Evolutionary conservation across 2,113 vertebrate genomes (phyloP).

Genomic region (Thamnophis sirtalis): DNA sequence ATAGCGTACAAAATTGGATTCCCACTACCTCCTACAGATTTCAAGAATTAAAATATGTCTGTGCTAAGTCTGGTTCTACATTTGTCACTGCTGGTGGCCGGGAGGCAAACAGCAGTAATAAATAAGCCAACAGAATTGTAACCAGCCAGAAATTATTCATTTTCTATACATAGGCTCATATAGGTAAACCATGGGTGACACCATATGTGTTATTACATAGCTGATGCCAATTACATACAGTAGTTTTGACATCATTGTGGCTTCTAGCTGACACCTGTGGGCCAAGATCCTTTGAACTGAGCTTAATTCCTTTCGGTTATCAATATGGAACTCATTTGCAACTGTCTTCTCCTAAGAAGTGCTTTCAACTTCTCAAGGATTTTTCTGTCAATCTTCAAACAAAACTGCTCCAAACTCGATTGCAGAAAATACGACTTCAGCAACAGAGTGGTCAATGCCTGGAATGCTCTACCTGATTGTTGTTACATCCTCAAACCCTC

Average conservation of each 20-base stretch:
- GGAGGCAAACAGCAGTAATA: not conserved
- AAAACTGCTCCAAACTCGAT: not conserved
- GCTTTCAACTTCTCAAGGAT: not conserved
- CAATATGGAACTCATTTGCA: not conserved
- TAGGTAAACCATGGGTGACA: not conserved
- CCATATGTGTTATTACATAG: not conserved
- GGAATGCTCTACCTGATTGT: no score
- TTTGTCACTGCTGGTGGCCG: not conserved
- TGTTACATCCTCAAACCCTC: no score
- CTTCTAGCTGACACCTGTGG: not conserved
- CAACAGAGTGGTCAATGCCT: no score
- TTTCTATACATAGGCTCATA: not conserved
- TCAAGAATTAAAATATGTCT: not conserved
- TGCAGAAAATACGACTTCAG: no score
- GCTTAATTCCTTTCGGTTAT: not conserved
- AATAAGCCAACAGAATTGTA: not conserved
- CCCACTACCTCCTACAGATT: not conserved
- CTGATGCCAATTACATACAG: not conserved
- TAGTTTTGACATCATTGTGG: not conserved
- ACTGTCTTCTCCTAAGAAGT: not conserved
- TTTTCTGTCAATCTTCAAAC: not conserved
- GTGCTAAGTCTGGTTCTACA: not conserved
- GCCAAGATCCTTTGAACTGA: not conserved
- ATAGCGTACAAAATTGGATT: not conserved
- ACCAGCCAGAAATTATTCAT: not conserved